Base-by-base conservation (phyloP, 2,797 vertebrate species). In the Pangasius krempfi region DNA sequence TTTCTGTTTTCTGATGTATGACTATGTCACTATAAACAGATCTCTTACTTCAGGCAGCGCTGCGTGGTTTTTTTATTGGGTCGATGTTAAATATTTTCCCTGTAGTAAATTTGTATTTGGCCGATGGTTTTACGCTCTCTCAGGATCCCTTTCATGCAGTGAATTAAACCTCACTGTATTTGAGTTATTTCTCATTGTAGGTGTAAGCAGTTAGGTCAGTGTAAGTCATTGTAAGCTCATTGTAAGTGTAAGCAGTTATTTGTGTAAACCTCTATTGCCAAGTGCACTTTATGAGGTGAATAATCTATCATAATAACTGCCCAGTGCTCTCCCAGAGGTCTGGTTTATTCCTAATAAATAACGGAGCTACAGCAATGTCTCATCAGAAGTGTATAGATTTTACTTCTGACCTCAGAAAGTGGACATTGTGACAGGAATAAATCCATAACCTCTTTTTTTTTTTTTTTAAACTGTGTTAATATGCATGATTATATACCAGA, bases 311-410 rank as follows among this genome's bases (percentile, higher is more conserved):
- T 87, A 86, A 91, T 89, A 81, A 86, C 68, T 81, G 80, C 75
- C 70, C 62, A 84, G 78, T 66, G 84, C 88, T 90, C 66, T 37
- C 78, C 27, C 60, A 85, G 86, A 66, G 62, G 50, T 90, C 83
- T 52, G 86, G 64, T 91, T 93, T 56, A 89, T 91, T 90, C 89
- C 90, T 90, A 91, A 91, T 88, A 84, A 90, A 90, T 86, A 87
- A 87, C 89, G 86, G 84, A 86, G 87, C 76, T 84, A 76, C 85
- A n/a, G 40, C 33, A 81, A 12, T 13, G 16, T 13, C 54, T 40
- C 79, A 60, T 37, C 20, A 20, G 14, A 27, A 27, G 72, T 22
- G 3, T 4, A 44, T 3, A 73, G 37, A 50, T n/a, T 56, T 79
- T 30, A 76, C 27, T 75, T 47, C 72, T 78, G 75, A 78, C 27